Evolutionary conservation across 2,797 vertebrate species (phyloP), one percentile per base, ranked within the genome.

Genomic region (Danio albolineatus): DNA sequence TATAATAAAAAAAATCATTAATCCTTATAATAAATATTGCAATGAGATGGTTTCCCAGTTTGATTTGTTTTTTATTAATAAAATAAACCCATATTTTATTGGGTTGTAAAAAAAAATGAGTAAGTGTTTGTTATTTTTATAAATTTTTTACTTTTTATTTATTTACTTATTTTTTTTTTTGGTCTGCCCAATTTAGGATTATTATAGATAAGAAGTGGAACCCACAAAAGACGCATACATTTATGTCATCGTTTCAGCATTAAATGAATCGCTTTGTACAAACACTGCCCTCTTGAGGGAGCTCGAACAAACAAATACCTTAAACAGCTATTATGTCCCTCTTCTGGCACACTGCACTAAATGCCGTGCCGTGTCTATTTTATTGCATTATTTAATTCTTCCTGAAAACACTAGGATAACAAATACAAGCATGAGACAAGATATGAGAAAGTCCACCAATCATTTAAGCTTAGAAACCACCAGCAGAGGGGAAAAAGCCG

Each of bases 221-320:
- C 56, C 10, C 2, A 12, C 19, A 48, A 14, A 60, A 46, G 5
- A 46, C 17, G 13, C 71, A 51, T 56, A 39, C 61, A 36, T 64
- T 51, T 61, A 51, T 28, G 19, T 53, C 56, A 36, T 56, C n/a
- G 7, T 17, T 12, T 71, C 38, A 36, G 17, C 8, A 7, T 62
- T 61, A 75, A 59, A 75, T n/a, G 51, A 19, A 14, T 51, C 16
- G 19, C 38, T 86, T 86, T 89, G 89, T 87, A 89, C 88, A 92
- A 92, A 93, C 89, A 91, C 92, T 92, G 94, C 93, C 92, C 91
- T 90, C 93, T 94, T 76, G 89, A 93, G 94, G 93, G 83, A 86
- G 88, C 88, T 79, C 39, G 83, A 81, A 87, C 82, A 78, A 83
- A 60, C 81, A 73, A 51, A 80, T 14, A 19, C 43, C 44, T 28